Evolutionary conservation across 2,113 vertebrate genomes (phyloP), one percentile per base, ranked within the genome.

Genomic region (Malurus cyaneus): DNA sequence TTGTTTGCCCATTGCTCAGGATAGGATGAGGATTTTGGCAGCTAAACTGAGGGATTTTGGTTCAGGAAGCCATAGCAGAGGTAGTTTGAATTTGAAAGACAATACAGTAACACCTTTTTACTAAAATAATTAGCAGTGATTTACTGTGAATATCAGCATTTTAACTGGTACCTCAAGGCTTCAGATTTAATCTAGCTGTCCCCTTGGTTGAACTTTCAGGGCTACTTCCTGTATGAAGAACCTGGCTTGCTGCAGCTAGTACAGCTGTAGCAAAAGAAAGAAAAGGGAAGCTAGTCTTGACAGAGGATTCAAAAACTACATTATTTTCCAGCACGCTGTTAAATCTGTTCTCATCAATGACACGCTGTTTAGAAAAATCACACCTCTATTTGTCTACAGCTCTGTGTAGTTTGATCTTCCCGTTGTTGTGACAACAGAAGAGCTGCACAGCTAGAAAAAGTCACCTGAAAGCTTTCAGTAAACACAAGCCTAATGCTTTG

Each of bases 391-490:
- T 94, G 41, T 89, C 39, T 88, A 79, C 88, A 79, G 41, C 36
- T 56, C 65, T 60, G n/a, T 44, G 31, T 86, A 92, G 65, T 64
- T 92, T 87, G 59, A 79, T 89, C 69, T 89, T 81, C 49, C 52
- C 5, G 1, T 60, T 93, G 67, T 78, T 94, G 86, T 84, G 61
- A 84, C 86, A 95, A 94, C 83, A 79, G 53, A 91, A 74, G 62
- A 91, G 20, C 72, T 71, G 57, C 73, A 92, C 57, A 70, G 67
- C 36, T 79, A 93, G 46, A 83, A 90, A 60, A 57, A 89, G 54
- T 60, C 18, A 5, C 64, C 72, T 67, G 57, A 93, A 97, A 95
- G 86, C 86, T 86, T 84, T 91, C 91, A 92, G 86, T 72, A 85
- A 91, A 94, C 70, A 91, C 50, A 87, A 87, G 46, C 52, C 69